Percentiles rank a stretch among this genome's conserved stretches.
phyloP scores from a whole-genome alignment of 2,888 invertebrate genomes.

The Erpobdella octoculata region DNA sequence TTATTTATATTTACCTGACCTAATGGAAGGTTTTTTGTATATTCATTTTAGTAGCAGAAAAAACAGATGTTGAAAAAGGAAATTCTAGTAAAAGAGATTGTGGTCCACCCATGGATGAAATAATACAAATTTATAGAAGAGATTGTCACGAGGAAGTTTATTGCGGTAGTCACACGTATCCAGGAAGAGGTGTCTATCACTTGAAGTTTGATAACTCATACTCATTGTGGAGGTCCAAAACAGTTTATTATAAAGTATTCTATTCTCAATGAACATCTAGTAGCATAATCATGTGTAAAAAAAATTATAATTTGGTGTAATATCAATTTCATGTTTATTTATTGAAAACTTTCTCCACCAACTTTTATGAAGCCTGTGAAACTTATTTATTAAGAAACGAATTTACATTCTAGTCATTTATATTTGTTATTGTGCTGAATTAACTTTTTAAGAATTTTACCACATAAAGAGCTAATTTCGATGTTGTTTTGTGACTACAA shows the following conservation, averaged over 20 bases:
- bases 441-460: no score
- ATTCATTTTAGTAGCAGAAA: conserved; percentile 12
- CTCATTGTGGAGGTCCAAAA: conserved; percentile 96
- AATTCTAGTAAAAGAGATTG: conserved; percentile 44
- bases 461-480: no score
- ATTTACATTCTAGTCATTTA: no score
- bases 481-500: no score
- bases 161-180: conserved; percentile 92
- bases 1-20: not conserved
- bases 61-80: conserved; percentile 62
- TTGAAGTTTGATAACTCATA: conserved; percentile 99
- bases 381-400: no score
- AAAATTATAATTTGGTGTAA: no score
- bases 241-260: conserved; percentile 94
- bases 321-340: no score
- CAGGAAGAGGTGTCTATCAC: conserved; percentile 91
- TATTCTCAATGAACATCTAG: conserved; percentile 64
- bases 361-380: no score
- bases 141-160: conserved; percentile 95
- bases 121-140: conserved; percentile 86
- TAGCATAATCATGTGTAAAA: no score
- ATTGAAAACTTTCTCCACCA: no score
- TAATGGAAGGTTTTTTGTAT: not conserved
- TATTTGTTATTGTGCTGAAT: no score
- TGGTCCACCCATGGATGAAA: conserved; percentile 66